Conservation (phyloP, 2,888 invertebrate genomes). For the Ceramica pisi region DNA sequence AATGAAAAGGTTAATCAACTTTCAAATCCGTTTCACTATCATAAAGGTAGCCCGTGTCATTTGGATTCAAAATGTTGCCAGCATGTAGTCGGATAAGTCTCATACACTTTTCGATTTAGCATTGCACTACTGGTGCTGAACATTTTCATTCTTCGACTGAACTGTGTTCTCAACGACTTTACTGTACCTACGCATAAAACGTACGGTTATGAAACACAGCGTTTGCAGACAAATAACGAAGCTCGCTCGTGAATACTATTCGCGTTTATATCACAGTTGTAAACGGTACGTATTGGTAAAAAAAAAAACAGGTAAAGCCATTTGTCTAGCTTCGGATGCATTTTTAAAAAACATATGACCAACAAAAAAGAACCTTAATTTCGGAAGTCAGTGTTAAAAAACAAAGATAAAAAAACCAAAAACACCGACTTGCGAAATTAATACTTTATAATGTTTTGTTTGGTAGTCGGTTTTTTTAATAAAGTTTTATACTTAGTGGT, state of each 20-base stretch:
- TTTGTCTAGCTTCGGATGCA: conserved; percentile 12
- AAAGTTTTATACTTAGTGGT: too few species aligned
- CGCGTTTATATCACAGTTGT: conserved; percentile 20
- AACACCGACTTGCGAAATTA: too few species aligned
- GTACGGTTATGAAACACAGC: conserved; percentile 12
- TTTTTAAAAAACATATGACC: conserved; percentile 4
- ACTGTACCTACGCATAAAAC: conserved; percentile 5
- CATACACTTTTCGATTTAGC: not conserved
- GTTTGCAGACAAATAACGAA: conserved; percentile 17
- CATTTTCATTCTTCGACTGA: not conserved
- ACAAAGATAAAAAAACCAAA: too few species aligned
- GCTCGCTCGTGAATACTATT: not conserved
- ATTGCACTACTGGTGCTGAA: not conserved
- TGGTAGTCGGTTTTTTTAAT: too few species aligned
- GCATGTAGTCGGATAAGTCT: not conserved
- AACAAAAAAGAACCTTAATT: too few species aligned
- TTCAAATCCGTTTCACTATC: not conserved
- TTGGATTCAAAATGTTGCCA: not conserved
- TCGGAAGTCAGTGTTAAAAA: too few species aligned
- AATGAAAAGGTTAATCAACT: too few species aligned
- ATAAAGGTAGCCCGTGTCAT: not conserved
- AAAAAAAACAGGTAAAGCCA: conserved; percentile 11
- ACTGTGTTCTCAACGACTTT: not conserved
- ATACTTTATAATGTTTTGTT: too few species aligned
- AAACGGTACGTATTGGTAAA: conserved; percentile 10